Percentiles rank a stretch among this genome's conserved stretches.
Evolutionary conservation across 2,888 invertebrate genomes (phyloP).

Genomic region (Campoletis raptor): DNA sequence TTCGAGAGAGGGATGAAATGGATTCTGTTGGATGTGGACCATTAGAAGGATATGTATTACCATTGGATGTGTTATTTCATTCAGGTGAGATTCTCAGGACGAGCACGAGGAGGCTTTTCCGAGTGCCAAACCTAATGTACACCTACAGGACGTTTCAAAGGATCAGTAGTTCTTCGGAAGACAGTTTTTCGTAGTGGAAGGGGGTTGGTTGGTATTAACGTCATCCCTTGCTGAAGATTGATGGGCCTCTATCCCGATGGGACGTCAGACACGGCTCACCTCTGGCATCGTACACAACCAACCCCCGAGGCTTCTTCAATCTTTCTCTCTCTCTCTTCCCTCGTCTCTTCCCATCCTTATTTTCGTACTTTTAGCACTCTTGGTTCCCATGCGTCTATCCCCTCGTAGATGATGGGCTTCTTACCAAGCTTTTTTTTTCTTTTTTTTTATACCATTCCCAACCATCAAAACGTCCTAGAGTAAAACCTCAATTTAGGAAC

Average conservation of each 20-base stretch:
- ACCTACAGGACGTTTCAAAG: slow-evolving; percentile 63
- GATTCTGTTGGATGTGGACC: slow-evolving; percentile 53
- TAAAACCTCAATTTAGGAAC: not conserved
- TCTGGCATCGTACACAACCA: slow-evolving; percentile 38
- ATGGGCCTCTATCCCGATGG: slow-evolving; percentile 78
- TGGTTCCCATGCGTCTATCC: slow-evolving; percentile 14
- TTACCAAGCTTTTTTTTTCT: slow-evolving; percentile 18
- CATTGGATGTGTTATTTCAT: slow-evolving; percentile 62
- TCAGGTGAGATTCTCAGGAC: slow-evolving; percentile 54
- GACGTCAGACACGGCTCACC: slow-evolving; percentile 67
- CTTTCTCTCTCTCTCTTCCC: slow-evolving; percentile 31
- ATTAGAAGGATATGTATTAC: slow-evolving; percentile 39
- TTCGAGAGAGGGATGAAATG: slow-evolving; percentile 37
- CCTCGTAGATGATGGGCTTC: slow-evolving; percentile 29
- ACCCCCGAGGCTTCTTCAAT: slow-evolving; percentile 48
- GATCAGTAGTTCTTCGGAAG: slow-evolving; percentile 67
- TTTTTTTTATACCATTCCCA: slow-evolving; percentile 21
- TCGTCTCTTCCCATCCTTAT: slow-evolving; percentile 10
- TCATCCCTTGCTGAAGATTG: slow-evolving; percentile 83
- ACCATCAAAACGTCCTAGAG: slow-evolving; percentile 55
- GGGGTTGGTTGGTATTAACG: slow-evolving; percentile 78
- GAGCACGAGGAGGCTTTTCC: not conserved
- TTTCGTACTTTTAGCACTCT: slow-evolving; percentile 17
- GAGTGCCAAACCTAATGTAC: slow-evolving; percentile 14
- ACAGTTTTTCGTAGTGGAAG: slow-evolving; percentile 68